Evolutionary conservation across 1,140 invertebrate species (phyloP), one percentile per base, ranked within the genome.

Genomic region (Euborellia annulipes): DNA sequence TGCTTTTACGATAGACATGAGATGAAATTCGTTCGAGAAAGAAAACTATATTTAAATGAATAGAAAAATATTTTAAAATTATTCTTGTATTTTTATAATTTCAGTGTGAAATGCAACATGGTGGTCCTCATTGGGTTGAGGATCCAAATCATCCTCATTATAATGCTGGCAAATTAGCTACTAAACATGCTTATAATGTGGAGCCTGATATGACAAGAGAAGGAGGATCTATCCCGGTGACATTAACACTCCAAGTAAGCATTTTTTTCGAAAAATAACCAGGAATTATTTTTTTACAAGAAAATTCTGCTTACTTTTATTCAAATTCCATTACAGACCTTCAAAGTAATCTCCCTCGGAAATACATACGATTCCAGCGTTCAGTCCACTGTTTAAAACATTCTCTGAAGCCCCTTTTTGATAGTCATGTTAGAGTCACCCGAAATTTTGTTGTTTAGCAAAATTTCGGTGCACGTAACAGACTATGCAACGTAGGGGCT

Each of bases 171-270:
- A 73, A 76, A 34, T 76, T 72, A 42, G 94, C 94, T 13, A 87
- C 86, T 0, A 79, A 88, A 59, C 74, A 77, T 65, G 91, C 97
- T 11, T 96, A 86, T 62, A 81, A 85, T 43, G 80, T 90, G 18
- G 85, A 93, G 27, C 93, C 94, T 8, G 91, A 98, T 67, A 71
- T 94, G 60, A 95, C 86, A 0, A 73, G 93, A 14, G 93, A 97
- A 66, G 94, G 94, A 36, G 92, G 93, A 3, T 91, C 87, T 9
- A 98, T 96, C 61, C 92, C 91, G 6, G 83, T 97, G 37, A 95
- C 93, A 44, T 66, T 98, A 43, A 94, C 88, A 16, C 68, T 82
- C 41, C 68, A 75, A 55, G 70, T 73, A 51, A 60, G 36, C 21
- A 23, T 41, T 27, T 41, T 30, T 45, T 2, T 18, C 16, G 3